Base-by-base conservation (phyloP, 2,888 invertebrate genomes). In the Apamea monoglypha region DNA sequence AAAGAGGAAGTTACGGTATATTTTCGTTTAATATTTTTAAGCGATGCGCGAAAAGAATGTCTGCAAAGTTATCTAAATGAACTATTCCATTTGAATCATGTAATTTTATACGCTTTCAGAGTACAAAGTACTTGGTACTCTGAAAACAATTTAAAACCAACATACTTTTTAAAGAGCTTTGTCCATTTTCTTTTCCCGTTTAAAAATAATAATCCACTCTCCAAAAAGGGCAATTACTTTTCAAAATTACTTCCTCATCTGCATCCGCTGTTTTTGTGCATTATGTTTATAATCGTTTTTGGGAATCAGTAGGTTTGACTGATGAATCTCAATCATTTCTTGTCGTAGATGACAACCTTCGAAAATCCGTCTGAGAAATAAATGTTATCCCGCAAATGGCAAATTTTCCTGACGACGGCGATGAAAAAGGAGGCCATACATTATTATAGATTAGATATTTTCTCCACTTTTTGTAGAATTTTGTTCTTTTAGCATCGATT, bases 401-500 rank as follows among this genome's bases (percentile, higher is more conserved):
- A 21, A 44, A 21, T 32, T 21, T 74, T 32, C 8, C 40, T 40
- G 47, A 18, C 29, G 47, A 25, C 16, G 47, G 47, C 32, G 21
- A 59, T 36, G 14, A 59, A 40, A 7, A 44, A 61, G 66, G 50
- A 67, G 67, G 76, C 32, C 76, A 67, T 83, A 80, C 21, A 76
- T 82, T 76, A 82, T 76, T 76, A 59, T 76, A 67, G 76, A 67
- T 82, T 59, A 21, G 47, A 82, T 53, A 73, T 44, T 67, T 76
- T 67, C 14, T 1, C 14, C 2, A 36, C 44, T 61, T 67, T 82
- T 61, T 59, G 47, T 21, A n/a, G 32, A 40, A 32, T 32, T 21
- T 32, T 66, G 25, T 67, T 47, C 44, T 29, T 18, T 66, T 29
- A 66, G 29, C 10, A 53, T 53, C 21, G 18, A 29, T 36, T 63